phyloP scores from a whole-genome alignment of 2,888 invertebrate genomes.

The Polietes domitor region DNA sequence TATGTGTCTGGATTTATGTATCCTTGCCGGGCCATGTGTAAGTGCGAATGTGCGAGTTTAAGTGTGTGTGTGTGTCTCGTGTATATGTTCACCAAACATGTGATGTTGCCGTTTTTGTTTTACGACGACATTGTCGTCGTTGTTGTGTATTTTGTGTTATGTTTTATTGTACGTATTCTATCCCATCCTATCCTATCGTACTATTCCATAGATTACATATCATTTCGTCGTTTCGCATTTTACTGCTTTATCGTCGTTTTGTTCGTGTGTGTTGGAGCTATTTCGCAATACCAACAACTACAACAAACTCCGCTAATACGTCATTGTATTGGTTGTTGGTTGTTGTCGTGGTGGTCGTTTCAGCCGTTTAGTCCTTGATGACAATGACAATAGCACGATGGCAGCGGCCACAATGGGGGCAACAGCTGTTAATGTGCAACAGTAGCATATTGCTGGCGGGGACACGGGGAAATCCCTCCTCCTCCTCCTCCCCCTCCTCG shows the following conservation, averaged over 20 bases:
- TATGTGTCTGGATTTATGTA: constrained; percentile 23
- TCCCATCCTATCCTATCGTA: background rate
- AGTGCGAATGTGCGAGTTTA: background rate
- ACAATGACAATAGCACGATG: background rate
- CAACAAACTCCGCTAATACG: constrained; percentile 36
- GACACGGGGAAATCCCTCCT: background rate
- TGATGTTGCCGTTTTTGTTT: constrained; percentile 48
- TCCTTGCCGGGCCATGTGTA: background rate
- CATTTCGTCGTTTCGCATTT: constrained; percentile 9
- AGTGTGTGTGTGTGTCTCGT: constrained; percentile 19
- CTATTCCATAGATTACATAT: background rate
- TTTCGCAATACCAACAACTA: background rate
- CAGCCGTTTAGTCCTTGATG: constrained; percentile 17
- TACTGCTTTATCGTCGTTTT: constrained; percentile 2
- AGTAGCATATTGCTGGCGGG: constrained; percentile 8
- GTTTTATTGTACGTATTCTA: constrained; percentile 8
- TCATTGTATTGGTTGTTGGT: constrained; percentile 48
- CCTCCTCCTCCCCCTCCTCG: background rate
- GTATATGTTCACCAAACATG: constrained; percentile 49
- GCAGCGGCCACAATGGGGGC: constrained; percentile 20
- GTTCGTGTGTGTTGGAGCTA: background rate
- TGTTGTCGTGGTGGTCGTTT: constrained; percentile 35
- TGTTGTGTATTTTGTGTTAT: background rate
- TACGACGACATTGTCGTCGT: constrained; percentile 4
- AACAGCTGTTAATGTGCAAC: constrained; percentile 61